A percentile compares a stretch with the other conserved stretches of the same genome.
These are phyloP conservation scores for Telenomus remus DNA, from an alignment of 1,140 invertebrate genomes.

Conservation along the genomic window DNA sequence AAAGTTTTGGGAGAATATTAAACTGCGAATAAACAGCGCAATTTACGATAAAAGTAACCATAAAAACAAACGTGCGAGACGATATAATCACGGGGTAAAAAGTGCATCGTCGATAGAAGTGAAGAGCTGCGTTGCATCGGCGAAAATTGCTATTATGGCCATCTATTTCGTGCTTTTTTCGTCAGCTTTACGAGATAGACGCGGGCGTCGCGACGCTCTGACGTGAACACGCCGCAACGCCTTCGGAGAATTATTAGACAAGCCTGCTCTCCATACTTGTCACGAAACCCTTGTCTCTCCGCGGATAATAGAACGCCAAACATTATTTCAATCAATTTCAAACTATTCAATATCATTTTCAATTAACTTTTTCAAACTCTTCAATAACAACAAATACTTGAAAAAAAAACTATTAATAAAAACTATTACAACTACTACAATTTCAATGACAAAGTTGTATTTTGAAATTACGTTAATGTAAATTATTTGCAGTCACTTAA, in stretches of 20 bases:
- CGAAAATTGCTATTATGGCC: slow-evolving; percentile 23
- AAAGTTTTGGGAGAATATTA: too few relatives aligned
- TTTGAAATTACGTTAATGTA: too few relatives aligned
- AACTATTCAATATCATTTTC: background rate
- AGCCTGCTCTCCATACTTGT: slow-evolving; percentile 58
- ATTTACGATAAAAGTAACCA: too few relatives aligned
- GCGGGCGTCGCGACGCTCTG: slow-evolving; percentile 67
- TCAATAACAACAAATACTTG: too few relatives aligned
- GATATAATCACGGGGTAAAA: background rate
- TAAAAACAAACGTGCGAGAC: background rate
- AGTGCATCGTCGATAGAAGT: background rate
- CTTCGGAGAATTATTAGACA: slow-evolving; percentile 70
- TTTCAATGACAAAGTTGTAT: too few relatives aligned
- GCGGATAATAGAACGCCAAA: background rate
- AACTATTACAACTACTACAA: too few relatives aligned
- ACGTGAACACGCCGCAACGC: slow-evolving; percentile 69
- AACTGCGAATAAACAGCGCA: too few relatives aligned
- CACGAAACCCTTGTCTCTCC: slow-evolving; percentile 1
- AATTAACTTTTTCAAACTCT: too few relatives aligned
- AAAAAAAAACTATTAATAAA: too few relatives aligned
- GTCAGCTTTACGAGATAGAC: slow-evolving; percentile 66
- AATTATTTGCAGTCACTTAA: background rate
- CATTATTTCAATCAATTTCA: background rate
- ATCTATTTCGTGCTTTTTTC: slow-evolving; percentile 63
- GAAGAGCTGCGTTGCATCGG: background rate